These are phyloP conservation scores for Ophion ventricosus DNA, from an alignment of 2,888 invertebrate species.

Conservation along the genomic window DNA sequence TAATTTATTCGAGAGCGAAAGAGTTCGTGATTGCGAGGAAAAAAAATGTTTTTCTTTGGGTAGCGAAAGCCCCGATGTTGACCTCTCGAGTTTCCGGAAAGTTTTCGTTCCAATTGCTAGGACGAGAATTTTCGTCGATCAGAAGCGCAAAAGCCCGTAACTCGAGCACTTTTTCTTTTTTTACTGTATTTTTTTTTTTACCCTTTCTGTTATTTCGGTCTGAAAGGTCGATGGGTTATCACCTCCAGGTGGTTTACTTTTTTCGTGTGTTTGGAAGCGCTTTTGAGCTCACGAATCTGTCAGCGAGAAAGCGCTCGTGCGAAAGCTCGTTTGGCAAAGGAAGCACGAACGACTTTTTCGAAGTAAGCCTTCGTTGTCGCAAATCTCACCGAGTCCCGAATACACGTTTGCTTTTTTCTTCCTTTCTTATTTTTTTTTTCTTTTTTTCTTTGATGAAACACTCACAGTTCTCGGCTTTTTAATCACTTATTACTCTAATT, in stretches of 20 bases:
- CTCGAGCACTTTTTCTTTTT: background rate
- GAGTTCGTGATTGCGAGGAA: background rate
- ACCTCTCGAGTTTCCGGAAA: background rate
- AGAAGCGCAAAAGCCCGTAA: background rate
- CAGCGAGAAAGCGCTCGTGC: background rate
- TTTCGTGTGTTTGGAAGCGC: constrained; percentile 1
- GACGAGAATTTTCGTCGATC: background rate
- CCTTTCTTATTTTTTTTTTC: background rate
- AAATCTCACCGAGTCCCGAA: background rate
- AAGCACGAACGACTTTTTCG: background rate
- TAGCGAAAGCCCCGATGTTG: background rate
- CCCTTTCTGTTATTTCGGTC: background rate
- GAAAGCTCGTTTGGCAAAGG: background rate
- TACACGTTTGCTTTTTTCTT: background rate
- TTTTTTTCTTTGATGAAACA: background rate
- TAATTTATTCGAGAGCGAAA: background rate
- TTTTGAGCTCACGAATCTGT: constrained; percentile 6
- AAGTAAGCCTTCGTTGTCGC: constrained; percentile 6
- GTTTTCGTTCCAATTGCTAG: background rate
- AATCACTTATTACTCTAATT: background rate
- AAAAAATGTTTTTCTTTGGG: background rate
- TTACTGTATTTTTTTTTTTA: background rate
- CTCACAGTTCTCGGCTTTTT: constrained; percentile 19
- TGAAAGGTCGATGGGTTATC: background rate
- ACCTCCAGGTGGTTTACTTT: background rate